Conservation (phyloP, 2,888 invertebrate genomes). For the Ichneumoninae sp. region DNA sequence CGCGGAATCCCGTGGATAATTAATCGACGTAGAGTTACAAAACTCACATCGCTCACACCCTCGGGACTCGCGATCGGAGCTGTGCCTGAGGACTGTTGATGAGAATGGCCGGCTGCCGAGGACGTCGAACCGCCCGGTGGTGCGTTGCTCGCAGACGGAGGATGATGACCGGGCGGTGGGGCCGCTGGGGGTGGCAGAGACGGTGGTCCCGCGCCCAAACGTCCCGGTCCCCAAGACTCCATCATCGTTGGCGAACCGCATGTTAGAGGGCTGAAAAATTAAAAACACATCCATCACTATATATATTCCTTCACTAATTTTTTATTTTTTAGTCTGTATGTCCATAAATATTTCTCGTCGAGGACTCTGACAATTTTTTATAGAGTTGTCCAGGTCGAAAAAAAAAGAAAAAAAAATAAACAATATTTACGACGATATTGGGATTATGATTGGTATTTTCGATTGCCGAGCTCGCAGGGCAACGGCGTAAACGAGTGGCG, state of each 20-base stretch:
- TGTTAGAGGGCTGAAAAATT: conserved; percentile 84
- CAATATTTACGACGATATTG: background rate
- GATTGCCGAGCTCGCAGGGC: background rate
- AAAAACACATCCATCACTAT: background rate
- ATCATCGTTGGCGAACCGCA: conserved; percentile 86
- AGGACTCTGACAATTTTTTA: background rate
- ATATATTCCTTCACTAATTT: background rate
- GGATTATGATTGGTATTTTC: background rate
- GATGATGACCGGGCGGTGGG: conserved; percentile 76
- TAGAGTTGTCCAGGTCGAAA: background rate
- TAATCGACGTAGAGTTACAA: conserved; percentile 11
- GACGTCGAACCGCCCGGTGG: conserved; percentile 75
- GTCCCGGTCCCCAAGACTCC: conserved; percentile 83
- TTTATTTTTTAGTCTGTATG: no score
- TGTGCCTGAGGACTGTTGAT: conserved; percentile 77
- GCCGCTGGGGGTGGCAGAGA: conserved; percentile 75
- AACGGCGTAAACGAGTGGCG: background rate
- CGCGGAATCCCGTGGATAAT: background rate
- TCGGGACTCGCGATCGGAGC: conserved; percentile 85
- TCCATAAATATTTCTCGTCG: no score
- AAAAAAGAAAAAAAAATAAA: background rate
- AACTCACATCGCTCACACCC: conserved; percentile 83
- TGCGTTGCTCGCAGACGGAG: conserved; percentile 73
- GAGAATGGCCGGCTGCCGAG: conserved; percentile 72
- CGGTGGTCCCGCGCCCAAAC: conserved; percentile 78